Evolutionary conservation across 2,113 vertebrate genomes (phyloP).

Genomic region (Microtus montanus): DNA sequence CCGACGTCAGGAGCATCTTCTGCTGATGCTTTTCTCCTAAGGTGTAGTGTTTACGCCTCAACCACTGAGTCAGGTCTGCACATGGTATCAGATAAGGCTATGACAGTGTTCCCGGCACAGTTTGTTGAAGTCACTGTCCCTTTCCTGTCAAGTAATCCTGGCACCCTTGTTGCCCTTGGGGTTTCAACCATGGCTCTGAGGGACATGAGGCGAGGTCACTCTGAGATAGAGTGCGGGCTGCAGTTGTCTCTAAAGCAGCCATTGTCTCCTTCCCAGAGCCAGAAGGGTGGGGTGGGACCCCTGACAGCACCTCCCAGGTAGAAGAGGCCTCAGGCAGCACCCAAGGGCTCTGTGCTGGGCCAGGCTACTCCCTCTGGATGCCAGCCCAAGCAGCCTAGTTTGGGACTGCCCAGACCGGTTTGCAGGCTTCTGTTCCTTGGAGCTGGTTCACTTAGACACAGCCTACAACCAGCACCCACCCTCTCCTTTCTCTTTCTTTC

Average conservation of each 20-base stretch:
- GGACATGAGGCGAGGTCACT: background rate
- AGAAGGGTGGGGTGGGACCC: background rate
- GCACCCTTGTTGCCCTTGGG: background rate
- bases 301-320: background rate
- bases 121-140: background rate
- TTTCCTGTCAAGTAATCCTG: background rate
- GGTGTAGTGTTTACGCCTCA: background rate
- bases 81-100: background rate
- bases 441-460: background rate
- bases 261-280: background rate
- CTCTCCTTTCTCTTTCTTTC: background rate
- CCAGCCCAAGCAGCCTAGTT: constrained; percentile 16
- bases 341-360: background rate
- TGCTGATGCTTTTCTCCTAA: background rate
- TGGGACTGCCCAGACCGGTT: constrained; percentile 72
- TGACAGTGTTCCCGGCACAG: background rate
- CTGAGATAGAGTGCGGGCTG: background rate
- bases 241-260: background rate
- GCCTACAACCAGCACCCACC: background rate
- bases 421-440: constrained; percentile 58
- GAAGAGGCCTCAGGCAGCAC: constrained; percentile 1
- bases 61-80: background rate
- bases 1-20: background rate
- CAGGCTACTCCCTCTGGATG: constrained; percentile 34
- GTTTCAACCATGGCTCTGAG: background rate